phyloP scores from a whole-genome alignment of 2,888 invertebrate genomes.

The Xestia c-nigrum region DNA sequence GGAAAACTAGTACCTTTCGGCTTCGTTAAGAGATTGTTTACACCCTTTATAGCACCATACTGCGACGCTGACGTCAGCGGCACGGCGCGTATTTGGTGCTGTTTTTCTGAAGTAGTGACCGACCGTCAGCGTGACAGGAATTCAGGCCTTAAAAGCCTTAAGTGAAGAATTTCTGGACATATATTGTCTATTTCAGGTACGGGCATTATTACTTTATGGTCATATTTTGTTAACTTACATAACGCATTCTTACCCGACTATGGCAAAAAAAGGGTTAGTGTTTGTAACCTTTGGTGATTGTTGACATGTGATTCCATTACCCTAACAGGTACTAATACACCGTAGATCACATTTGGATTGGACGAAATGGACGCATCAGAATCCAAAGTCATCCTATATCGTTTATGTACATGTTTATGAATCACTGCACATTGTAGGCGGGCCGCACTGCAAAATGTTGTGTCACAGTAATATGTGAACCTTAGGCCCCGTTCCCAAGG shows the following conservation, averaged over 20 bases:
- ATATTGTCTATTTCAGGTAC: background rate
- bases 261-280: background rate
- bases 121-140: no score
- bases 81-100: no score
- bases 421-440: background rate
- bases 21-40: no score
- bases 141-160: no score
- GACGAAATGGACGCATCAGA: background rate
- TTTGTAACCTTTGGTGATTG: background rate
- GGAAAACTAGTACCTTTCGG: no score
- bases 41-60: no score
- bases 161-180: background rate
- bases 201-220: background rate
- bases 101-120: no score
- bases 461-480: background rate
- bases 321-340: background rate
- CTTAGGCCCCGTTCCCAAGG: no score
- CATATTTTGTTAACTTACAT: background rate
- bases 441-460: background rate
- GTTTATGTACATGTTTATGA: background rate
- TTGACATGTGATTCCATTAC: background rate
- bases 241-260: background rate
- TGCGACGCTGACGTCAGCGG: no score
- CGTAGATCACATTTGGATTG: background rate
- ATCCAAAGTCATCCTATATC: background rate